A percentile compares a stretch with the other conserved stretches of the same genome.
Conservation (phyloP, 2,888 invertebrate species). For the Drosophila pegasa region DNA sequence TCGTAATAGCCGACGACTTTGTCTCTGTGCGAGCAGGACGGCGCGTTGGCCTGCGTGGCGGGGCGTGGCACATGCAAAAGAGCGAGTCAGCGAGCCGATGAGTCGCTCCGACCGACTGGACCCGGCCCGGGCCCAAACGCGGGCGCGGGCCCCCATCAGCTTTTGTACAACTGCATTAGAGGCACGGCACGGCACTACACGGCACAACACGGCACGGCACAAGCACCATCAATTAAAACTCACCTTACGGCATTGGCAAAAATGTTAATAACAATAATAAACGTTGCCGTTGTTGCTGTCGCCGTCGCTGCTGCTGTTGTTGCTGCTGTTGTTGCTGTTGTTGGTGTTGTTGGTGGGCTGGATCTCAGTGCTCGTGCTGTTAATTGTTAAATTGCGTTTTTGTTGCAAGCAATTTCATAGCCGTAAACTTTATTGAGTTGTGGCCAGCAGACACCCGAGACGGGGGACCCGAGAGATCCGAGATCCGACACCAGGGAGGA, state of each 20-base stretch:
- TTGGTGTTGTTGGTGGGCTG: constrained; percentile 32
- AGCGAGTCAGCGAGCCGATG: constrained; percentile 57
- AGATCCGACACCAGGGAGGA: constrained; percentile 1
- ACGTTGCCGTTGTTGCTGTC: constrained; percentile 49
- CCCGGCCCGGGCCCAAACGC: too few relatives aligned
- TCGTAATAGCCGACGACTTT: constrained; percentile 74
- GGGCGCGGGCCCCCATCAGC: constrained; percentile 65
- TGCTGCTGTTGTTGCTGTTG: constrained; percentile 13
- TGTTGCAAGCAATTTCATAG: constrained; percentile 76
- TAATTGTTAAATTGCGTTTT: constrained; percentile 82
- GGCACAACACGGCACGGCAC: constrained; percentile 31
- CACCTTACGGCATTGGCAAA: constrained; percentile 71
- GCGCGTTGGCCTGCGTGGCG: constrained; percentile 28
- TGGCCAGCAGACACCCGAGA: constrained; percentile 49
- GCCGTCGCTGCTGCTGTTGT: constrained; percentile 6
- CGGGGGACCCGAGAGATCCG: background rate
- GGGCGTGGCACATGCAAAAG: constrained; percentile 80
- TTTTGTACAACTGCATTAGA: constrained; percentile 81
- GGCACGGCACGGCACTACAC: constrained; percentile 15
- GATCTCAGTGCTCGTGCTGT: constrained; percentile 64
- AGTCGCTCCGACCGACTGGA: constrained; percentile 17
- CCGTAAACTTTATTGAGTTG: constrained; percentile 77
- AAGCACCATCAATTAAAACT: constrained; percentile 76
- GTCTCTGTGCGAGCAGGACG: constrained; percentile 60
- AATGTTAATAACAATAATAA: constrained; percentile 80